These are phyloP conservation scores for Potamilus streckersoni DNA, from an alignment of 1,140 invertebrate species.

Conservation along the genomic window DNA sequence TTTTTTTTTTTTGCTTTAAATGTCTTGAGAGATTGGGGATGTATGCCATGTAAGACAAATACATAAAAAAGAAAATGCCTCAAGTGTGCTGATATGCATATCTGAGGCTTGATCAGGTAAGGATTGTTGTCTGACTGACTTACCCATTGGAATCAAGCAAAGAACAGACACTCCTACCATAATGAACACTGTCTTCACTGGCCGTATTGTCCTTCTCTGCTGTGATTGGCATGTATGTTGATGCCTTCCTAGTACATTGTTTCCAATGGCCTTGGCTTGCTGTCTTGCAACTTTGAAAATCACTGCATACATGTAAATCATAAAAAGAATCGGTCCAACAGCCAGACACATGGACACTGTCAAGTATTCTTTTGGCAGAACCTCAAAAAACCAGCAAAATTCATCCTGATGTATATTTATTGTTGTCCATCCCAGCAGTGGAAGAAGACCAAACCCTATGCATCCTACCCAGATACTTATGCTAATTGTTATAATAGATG, in stretches of 20 bases:
- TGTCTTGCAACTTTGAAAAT: conserved; percentile 9
- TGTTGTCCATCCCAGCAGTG: conserved; percentile 20
- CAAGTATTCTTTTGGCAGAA: conserved; percentile 18
- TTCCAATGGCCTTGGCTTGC: conserved; percentile 1
- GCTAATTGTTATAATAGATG: conserved; percentile 13
- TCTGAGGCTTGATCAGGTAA: background rate
- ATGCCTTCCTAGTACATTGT: background rate
- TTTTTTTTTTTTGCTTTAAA: no score
- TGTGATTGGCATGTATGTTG: no score
- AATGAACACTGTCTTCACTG: conserved; percentile 19
- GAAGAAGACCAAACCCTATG: conserved; percentile 20
- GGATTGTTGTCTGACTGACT: background rate
- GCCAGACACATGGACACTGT: conserved; percentile 13
- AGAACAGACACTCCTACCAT: conserved; percentile 18
- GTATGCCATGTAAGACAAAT: no score
- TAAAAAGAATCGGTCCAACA: background rate
- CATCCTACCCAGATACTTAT: conserved; percentile 12
- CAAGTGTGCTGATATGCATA: background rate
- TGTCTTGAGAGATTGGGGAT: no score
- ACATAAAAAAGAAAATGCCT: background rate
- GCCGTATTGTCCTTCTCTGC: conserved; percentile 10
- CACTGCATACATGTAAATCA: conserved; percentile 10
- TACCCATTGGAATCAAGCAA: conserved; percentile 25
- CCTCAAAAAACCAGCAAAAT: conserved; percentile 30
- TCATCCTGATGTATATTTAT: background rate